Percentiles rank a stretch among this genome's conserved stretches.
phyloP scores from a whole-genome alignment of 1,140 invertebrate species.

The Mya arenaria region DNA sequence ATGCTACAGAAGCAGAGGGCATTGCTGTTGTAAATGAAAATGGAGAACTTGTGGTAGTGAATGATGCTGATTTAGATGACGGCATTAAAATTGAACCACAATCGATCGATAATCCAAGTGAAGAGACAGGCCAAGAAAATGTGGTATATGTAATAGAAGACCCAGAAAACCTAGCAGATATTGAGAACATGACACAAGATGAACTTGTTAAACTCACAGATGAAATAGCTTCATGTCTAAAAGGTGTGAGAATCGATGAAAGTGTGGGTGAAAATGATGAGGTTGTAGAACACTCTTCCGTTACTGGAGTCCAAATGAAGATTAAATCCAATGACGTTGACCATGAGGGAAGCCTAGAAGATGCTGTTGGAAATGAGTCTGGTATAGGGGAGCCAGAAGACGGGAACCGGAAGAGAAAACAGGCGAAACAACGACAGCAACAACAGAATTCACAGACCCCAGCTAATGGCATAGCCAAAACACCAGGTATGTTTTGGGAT shows the following conservation, averaged over 20 bases:
- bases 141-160: neutral
- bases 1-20: slow-evolving; percentile 5
- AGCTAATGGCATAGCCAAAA: neutral
- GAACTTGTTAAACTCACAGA: neutral
- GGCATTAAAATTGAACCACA: no score
- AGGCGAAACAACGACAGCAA: slow-evolving; percentile 28
- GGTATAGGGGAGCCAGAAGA: slow-evolving; percentile 38
- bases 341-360: neutral
- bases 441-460: slow-evolving; percentile 2
- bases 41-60: slow-evolving; percentile 29
- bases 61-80: neutral
- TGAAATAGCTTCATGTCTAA: slow-evolving; percentile 1
- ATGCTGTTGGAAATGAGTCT: neutral
- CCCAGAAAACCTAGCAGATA: neutral
- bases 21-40: slow-evolving; percentile 49
- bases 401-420: slow-evolving; percentile 42
- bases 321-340: neutral
- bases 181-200: neutral
- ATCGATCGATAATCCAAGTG: no score
- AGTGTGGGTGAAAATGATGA: neutral
- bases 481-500: no score
- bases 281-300: neutral
- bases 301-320: neutral
- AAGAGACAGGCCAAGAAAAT: neutral
- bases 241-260: slow-evolving; percentile 2